phyloP scores from a whole-genome alignment of 2,797 vertebrate species.

The Atherinosoma microstoma region DNA sequence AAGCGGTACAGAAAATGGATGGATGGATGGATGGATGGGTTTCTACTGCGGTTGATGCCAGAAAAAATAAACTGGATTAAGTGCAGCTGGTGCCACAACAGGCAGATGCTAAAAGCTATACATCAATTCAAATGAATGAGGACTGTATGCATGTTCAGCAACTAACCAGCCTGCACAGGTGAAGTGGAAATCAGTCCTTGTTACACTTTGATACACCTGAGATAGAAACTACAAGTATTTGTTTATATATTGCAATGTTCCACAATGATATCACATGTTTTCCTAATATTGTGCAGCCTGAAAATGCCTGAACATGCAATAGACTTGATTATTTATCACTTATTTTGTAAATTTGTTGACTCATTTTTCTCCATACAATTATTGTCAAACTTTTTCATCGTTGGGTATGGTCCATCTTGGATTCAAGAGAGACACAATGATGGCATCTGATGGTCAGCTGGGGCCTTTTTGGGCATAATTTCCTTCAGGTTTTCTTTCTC shows the following conservation, averaged over 20 bases:
- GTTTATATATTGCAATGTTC: neutral
- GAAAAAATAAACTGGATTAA: neutral
- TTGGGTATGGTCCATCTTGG: constrained; percentile 2
- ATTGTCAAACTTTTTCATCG: neutral
- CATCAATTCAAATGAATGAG: too few relatives aligned
- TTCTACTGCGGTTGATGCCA: neutral
- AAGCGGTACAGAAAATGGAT: too few relatives aligned
- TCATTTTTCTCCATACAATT: neutral
- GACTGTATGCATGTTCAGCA: too few relatives aligned
- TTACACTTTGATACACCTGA: too few relatives aligned
- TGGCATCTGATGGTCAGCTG: neutral
- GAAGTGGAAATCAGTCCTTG: too few relatives aligned
- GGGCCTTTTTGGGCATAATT: neutral
- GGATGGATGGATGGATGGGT: too few relatives aligned
- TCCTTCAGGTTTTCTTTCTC: neutral
- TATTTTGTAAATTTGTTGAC: neutral
- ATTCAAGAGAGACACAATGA: constrained; percentile 3
- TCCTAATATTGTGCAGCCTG: neutral
- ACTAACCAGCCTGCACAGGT: too few relatives aligned
- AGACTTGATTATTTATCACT: neutral
- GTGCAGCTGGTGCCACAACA: neutral
- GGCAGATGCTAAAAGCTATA: too few relatives aligned
- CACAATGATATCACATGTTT: neutral
- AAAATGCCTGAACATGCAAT: neutral
- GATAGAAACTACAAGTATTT: too few relatives aligned